Evolutionary conservation across 2,888 invertebrate species (phyloP).

Genomic region (Troilus luridus): DNA sequence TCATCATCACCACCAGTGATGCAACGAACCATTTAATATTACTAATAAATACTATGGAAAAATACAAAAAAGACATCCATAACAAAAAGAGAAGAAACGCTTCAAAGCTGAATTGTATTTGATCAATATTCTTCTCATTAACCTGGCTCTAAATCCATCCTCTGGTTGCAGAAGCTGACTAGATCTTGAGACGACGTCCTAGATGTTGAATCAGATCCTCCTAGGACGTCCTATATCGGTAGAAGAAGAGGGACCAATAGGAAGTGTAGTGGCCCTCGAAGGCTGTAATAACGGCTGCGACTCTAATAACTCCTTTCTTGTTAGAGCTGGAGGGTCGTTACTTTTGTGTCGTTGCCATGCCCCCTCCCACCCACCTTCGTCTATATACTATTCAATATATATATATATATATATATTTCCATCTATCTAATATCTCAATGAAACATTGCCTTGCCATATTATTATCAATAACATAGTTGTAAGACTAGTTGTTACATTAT

Average conservation of each 20-base stretch:
- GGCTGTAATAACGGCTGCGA: neutral
- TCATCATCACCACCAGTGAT: no score
- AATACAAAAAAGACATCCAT: no score
- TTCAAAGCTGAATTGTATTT: no score
- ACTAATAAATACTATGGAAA: no score
- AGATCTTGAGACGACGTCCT: neutral
- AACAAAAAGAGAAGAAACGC: no score
- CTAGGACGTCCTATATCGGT: neutral
- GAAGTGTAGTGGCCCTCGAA: neutral
- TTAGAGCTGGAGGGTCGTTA: constrained; percentile 9
- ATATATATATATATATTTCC: no score
- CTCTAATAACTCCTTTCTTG: constrained; percentile 8
- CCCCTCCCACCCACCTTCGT: neutral
- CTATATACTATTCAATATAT: neutral
- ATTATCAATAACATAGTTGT: no score
- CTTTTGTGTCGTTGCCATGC: neutral
- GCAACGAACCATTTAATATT: no score
- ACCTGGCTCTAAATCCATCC: neutral
- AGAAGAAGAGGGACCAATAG: neutral
- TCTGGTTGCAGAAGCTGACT: neutral
- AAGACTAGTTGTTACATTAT: no score
- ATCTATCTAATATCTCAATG: no score
- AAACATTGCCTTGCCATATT: no score
- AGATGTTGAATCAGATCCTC: neutral
- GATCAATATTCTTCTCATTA: neutral